These are phyloP conservation scores for Calephelis virginiensis DNA, from an alignment of 1,140 invertebrate genomes.

Conservation along the genomic window DNA sequence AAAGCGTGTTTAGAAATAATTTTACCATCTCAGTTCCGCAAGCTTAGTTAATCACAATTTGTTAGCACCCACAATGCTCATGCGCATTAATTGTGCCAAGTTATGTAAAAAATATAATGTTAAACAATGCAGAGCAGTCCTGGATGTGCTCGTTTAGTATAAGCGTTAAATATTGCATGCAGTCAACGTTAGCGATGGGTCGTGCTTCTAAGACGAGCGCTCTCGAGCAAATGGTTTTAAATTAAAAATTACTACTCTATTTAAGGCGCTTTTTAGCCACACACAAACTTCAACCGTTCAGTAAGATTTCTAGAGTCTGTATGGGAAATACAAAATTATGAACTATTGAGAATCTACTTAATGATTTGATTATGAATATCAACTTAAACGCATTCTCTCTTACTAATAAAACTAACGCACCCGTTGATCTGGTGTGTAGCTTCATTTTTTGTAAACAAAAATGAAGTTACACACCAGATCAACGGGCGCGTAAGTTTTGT, in stretches of 20 bases:
- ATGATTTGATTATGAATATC: slow-evolving; percentile 5
- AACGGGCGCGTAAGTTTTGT: too few relatives aligned
- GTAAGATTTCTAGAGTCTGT: slow-evolving; percentile 14
- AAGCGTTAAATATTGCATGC: slow-evolving; percentile 78
- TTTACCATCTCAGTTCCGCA: background rate
- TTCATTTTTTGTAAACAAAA: too few relatives aligned
- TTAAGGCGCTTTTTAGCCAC: slow-evolving; percentile 8
- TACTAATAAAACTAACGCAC: too few relatives aligned
- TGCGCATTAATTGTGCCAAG: slow-evolving; percentile 26
- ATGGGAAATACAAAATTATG: slow-evolving; percentile 17
- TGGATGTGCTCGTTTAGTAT: slow-evolving; percentile 54
- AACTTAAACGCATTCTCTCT: background rate
- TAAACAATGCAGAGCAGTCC: slow-evolving; percentile 54
- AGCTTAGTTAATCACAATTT: slow-evolving; percentile 12
- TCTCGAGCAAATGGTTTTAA: slow-evolving; percentile 63
- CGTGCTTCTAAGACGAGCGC: slow-evolving; percentile 68
- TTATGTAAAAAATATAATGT: slow-evolving; percentile 48
- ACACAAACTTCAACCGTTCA: slow-evolving; percentile 14
- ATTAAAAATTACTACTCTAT: slow-evolving; percentile 48
- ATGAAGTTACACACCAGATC: too few relatives aligned
- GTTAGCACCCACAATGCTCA: slow-evolving; percentile 11
- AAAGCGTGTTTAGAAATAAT: too few relatives aligned
- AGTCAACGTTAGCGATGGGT: slow-evolving; percentile 73
- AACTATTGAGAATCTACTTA: slow-evolving; percentile 12
- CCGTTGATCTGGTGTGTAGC: too few relatives aligned